Base-by-base conservation (phyloP, 1,140 invertebrate species). In the Catajapyx aquilonaris region DNA sequence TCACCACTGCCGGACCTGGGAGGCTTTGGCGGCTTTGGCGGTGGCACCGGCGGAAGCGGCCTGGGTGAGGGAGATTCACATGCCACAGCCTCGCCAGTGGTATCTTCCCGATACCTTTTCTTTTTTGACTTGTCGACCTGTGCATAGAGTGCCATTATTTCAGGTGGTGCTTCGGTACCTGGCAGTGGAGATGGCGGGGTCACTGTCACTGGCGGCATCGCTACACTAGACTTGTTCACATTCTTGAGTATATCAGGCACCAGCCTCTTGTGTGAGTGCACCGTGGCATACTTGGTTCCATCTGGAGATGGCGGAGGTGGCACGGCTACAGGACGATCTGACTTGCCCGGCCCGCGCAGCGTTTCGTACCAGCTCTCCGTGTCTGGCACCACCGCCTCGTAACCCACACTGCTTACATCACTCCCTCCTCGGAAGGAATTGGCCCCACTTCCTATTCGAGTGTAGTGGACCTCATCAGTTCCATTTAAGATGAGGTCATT, bases 111-210 rank as follows among this genome's bases (percentile, higher is more conserved):
- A 25, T 44, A 43, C 32, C 31, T 44, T 38, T 32, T 41, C 40
- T 44, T 44, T 21, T 44, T 44, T 9, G 35, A 13, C 21, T 37
- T 38, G 19, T 44, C 42, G 9, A 44, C 42, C 21, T 42, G 35
- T 2, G 42, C 42, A 23, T 44, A 44, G 10, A 44, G 17, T 16
- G 40, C 40, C 20, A 38, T 25, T 16, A 35, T 31, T 18, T 25
- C 42, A 9, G 35, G 23, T 20, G 21, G 42, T 10, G 38, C 39
- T 19, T 20, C 20, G 9, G 17, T 31, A 23, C 33, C 35, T n/a
- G 20, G 37, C 16, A 25, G 32, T 10, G 25, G n/a, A n/a, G n/a
- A n/a, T n/a, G n/a, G n/a, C n/a, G n/a, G n/a, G n/a, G n/a, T n/a
- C n/a, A n/a, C n/a, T n/a, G n/a, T n/a, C n/a, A n/a, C n/a, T n/a